These are phyloP conservation scores for Chelonus insularis DNA, from an alignment of 1,140 invertebrate genomes.

Conservation along the genomic window DNA sequence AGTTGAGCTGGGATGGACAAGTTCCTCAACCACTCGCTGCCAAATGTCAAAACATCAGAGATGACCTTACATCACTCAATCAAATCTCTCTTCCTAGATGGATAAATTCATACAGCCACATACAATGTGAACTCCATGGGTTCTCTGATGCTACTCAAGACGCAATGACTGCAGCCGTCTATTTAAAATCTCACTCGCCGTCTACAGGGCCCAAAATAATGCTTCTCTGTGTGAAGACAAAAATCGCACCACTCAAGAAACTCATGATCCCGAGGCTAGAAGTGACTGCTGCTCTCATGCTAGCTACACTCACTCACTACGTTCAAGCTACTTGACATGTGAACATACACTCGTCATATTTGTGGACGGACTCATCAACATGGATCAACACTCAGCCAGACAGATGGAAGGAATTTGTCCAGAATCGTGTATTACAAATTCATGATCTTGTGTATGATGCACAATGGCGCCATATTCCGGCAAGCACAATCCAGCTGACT, in stretches of 20 bases:
- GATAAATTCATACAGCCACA: conserved; percentile 9
- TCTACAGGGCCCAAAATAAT: too few species aligned
- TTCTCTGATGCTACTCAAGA: conserved; percentile 41
- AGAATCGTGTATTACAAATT: conserved; percentile 51
- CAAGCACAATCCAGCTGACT: conserved; percentile 33
- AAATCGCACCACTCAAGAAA: conserved; percentile 41
- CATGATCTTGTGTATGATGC: conserved; percentile 35
- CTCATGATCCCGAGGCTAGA: conserved; percentile 42
- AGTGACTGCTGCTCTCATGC: conserved; percentile 32
- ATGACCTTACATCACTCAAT: too few species aligned
- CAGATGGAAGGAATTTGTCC: conserved; percentile 31
- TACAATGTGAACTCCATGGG: conserved; percentile 33
- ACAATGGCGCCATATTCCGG: conserved; percentile 37
- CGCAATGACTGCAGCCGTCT: conserved; percentile 22
- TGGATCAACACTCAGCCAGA: conserved; percentile 15
- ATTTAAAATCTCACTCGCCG: conserved; percentile 15
- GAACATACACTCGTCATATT: neutral
- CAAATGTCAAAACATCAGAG: too few species aligned
- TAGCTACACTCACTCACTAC: conserved; percentile 24
- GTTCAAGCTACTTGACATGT: conserved; percentile 3
- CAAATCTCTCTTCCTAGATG: conserved; percentile 32
- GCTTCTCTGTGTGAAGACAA: conserved; percentile 40
- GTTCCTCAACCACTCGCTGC: too few species aligned
- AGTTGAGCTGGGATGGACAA: conserved; percentile 43
- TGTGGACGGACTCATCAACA: conserved; percentile 31